Evolutionary conservation across 2,888 invertebrate genomes (phyloP), one percentile per base, ranked within the genome.

Genomic region (Tuta absoluta): DNA sequence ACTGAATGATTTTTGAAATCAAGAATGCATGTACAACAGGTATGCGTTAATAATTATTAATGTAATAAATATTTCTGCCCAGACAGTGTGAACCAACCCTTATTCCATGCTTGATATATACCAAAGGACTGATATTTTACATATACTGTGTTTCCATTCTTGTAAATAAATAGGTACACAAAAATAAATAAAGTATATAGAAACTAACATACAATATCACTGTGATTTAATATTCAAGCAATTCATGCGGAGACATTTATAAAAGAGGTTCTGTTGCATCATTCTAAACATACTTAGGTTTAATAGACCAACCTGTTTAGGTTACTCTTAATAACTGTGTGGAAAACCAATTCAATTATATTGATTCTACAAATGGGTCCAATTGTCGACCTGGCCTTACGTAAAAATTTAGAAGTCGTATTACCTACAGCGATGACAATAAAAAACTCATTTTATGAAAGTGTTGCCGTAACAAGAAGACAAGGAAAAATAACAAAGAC

Each of bases 401-500:
- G 33, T 1, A 33, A 33, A 33, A 33, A 33, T 33, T 33, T 33
- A 33, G 33, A 33, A 1, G 33, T 1, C 33, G 10, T 33, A 33
- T 33, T 33, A 8, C 33, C 1, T 33, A 8, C 33, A 33, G 33
- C 4, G 33, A 33, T 33, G 33, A 33, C 8, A 33, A 33, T 33
- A 33, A 33, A 33, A 33, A 33, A 33, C 33, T n/a, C 33, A 33
- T 33, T 33, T 33, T 33, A 8, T 3, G 8, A 10, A 33, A 58
- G 38, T 58, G 37, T n/a, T 37, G 38, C 11, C 12, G 33, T 19
- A 56, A 56, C 56, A 56, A 56, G 37, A 37, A 10, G 41, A 60
- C 59, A 45, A 23, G 59, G 59, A 41, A 60, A 60, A 60, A 12
- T 45, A 60, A 60, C 45, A 60, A 41, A 60, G 59, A 41, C n/a